A percentile compares a stretch with the other conserved stretches of the same genome.
These are phyloP conservation scores for Gambusia affinis DNA, from an alignment of 2,113 vertebrate species.

Conservation along the genomic window DNA sequence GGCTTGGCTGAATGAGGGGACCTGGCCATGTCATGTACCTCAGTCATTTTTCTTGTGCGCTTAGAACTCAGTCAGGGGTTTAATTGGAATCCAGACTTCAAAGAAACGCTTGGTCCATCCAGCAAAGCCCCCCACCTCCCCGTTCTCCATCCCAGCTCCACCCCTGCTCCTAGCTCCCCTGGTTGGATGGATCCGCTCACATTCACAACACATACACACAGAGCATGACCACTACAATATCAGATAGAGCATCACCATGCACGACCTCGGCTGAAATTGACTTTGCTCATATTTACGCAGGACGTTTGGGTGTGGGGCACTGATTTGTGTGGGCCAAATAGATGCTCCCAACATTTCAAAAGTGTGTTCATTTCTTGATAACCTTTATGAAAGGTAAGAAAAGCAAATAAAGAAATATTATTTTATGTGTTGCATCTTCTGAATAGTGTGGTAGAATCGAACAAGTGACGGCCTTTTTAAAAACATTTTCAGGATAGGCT, in stretches of 20 bases:
- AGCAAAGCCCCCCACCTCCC: constrained; percentile 42
- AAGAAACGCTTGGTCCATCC: constrained; percentile 91
- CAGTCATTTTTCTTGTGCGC: constrained; percentile 93
- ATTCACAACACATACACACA: constrained; percentile 62
- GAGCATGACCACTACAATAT: constrained; percentile 76
- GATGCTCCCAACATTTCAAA: constrained; percentile 9
- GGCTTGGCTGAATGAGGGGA: constrained; percentile 88
- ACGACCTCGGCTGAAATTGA: constrained; percentile 68
- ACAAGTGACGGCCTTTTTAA: neutral
- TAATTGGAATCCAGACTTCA: constrained; percentile 99
- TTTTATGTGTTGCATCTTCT: neutral
- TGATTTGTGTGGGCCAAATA: constrained; percentile 41
- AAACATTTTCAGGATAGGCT: neutral
- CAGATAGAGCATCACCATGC: constrained; percentile 73
- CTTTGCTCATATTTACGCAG: constrained; percentile 67
- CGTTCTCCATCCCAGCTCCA: constrained; percentile 71
- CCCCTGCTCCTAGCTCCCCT: constrained; percentile 77
- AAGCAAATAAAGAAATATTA: neutral
- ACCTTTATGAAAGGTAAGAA: constrained; percentile 7
- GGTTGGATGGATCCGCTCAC: constrained; percentile 73
- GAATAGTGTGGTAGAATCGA: neutral
- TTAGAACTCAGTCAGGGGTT: constrained; percentile 99
- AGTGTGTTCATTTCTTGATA: constrained; percentile 19
- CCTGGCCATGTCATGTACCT: constrained; percentile 93
- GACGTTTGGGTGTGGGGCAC: constrained; percentile 58